Evolutionary conservation across 2,113 vertebrate species (phyloP).

Genomic region (Saimiri boliviensis): DNA sequence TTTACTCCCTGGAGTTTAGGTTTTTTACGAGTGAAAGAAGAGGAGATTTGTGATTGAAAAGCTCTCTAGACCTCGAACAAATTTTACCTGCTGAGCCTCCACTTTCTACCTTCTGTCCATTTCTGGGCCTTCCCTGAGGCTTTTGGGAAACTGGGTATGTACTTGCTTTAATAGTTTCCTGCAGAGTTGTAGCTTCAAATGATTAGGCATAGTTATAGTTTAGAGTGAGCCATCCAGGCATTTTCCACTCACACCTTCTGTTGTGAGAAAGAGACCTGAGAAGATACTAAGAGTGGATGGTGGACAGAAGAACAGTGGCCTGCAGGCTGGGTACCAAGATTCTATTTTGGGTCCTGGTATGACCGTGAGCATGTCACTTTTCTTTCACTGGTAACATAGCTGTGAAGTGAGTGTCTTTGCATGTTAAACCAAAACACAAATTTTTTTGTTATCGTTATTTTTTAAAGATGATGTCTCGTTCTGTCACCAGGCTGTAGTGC

Average conservation of each 20-base stretch:
- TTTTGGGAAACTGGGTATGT: background rate
- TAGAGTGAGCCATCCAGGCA: background rate
- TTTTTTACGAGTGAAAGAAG: background rate
- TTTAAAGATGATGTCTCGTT: too few relatives aligned
- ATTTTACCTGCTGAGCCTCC: background rate
- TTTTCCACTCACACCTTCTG: background rate
- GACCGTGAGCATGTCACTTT: background rate
- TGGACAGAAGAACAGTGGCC: background rate
- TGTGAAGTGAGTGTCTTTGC: constrained; percentile 15
- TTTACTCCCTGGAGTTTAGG: background rate
- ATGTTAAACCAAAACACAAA: constrained; percentile 36
- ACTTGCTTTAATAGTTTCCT: background rate
- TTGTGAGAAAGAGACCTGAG: background rate
- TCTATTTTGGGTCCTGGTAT: background rate
- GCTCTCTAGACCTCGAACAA: background rate
- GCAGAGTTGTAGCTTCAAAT: background rate
- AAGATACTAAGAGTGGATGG: background rate
- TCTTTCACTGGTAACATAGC: background rate
- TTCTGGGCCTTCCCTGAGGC: background rate
- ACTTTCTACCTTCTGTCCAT: background rate
- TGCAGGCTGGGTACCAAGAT: background rate
- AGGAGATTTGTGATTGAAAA: constrained; percentile 6
- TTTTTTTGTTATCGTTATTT: too few relatives aligned
- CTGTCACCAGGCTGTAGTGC: too few relatives aligned
- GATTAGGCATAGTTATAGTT: background rate